phyloP scores from a whole-genome alignment of 2,113 vertebrate species.

The Cacatua alba region DNA sequence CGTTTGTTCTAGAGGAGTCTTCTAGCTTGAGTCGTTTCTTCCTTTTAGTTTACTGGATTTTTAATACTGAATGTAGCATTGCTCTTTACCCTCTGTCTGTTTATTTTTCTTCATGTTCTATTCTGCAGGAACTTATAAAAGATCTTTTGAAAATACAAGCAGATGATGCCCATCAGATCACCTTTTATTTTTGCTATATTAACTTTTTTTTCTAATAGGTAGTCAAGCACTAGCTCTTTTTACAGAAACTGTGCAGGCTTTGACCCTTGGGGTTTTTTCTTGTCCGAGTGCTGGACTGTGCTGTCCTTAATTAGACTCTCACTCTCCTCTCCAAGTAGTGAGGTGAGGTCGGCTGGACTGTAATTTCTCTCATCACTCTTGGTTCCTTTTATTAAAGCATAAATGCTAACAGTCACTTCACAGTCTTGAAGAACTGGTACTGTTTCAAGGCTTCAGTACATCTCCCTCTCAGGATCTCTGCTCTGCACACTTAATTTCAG shows the following conservation, averaged over 20 bases:
- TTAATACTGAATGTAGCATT: not conserved
- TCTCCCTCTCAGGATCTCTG: not conserved
- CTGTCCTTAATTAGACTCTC: constrained; percentile 45
- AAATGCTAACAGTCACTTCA: not conserved
- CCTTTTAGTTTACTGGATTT: not conserved
- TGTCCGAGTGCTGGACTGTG: not conserved
- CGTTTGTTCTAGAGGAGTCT: not conserved
- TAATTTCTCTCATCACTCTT: constrained; percentile 11
- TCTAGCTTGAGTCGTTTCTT: not conserved
- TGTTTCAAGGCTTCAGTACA: not conserved
- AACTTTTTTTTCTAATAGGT: not conserved
- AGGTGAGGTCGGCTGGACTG: not conserved
- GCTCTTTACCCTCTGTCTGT: not conserved
- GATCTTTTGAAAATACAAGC: not conserved
- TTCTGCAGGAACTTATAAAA: not conserved
- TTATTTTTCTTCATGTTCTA: not conserved
- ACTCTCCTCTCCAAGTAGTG: constrained; percentile 4
- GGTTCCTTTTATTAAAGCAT: not conserved
- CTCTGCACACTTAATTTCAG: constrained; percentile 2
- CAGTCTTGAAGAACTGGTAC: not conserved
- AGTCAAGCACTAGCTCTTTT: not conserved
- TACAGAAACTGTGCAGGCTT: not conserved
- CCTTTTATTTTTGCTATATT: not conserved
- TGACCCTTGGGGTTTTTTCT: constrained; percentile 41
- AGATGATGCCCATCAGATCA: not conserved